Base-by-base conservation (phyloP, 92 coral and sea anemone genomes). In the Parazoanthus swiftii region DNA sequence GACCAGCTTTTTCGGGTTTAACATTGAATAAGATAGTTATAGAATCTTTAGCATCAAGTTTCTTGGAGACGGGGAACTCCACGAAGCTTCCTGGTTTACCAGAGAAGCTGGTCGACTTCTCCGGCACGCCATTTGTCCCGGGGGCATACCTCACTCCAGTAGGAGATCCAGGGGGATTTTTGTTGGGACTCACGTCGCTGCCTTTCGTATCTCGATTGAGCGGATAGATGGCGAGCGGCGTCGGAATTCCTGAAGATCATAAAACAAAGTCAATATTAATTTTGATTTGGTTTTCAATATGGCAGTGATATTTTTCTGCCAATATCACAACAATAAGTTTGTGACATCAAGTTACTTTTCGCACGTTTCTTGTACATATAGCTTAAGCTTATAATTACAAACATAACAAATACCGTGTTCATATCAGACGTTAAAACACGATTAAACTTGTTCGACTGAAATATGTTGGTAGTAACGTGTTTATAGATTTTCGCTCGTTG, bases 1-100 rank as follows among this genome's bases (percentile, higher is more conserved):
- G 96, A 67, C 98, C 98, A 3, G 90, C 85, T 42, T 93, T 81
- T 76, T 88, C 85, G 4, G 98, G 98, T 29, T 85, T 74, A 23
- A 95, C 88, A 93, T 95, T 93, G 42, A 95, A 95, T 43, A 95
- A 88, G 75, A 95, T 75, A 16, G 96, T 93, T 29, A 95, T 95
- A 7, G 94, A 92, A 71, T 85, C 46, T 76, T 77, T 91, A 33
- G 94, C 86, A 65, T 93, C 92, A 26, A 95, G 87, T 82, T 87
- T 91, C 1, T 95, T 94, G 35, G 85, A 91, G 77, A 93, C 91
- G 39, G 98, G 98, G 87, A 95, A 93, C 9, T 92, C 93, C 77
- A 95, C 86, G 90, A 90, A 90, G 56, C 96, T 94, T 76, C 90
- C 88, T 1, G 90, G 89, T 33, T 90, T 81, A 44, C 98, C 98